Conservation (phyloP, 2,888 invertebrate species). For the Philonicus albiceps region DNA sequence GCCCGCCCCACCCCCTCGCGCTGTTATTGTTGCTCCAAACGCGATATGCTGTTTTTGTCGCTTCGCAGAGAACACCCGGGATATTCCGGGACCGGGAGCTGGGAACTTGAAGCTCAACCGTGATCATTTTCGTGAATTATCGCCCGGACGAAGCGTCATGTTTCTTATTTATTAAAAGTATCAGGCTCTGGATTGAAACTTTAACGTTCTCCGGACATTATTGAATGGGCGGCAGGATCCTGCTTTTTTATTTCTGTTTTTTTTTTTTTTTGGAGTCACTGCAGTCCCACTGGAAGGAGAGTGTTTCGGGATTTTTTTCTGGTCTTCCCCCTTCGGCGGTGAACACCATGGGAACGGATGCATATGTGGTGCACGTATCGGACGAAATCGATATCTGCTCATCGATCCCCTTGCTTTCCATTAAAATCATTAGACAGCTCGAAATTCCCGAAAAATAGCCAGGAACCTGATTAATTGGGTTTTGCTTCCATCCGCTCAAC, state of each 20-base stretch:
- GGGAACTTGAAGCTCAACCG: not conserved
- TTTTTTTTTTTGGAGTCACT: too few relatives aligned
- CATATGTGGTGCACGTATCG: not conserved
- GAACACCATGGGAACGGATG: not conserved
- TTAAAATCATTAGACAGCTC: not conserved
- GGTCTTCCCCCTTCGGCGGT: not conserved
- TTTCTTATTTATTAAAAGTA: not conserved
- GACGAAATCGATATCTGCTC: not conserved
- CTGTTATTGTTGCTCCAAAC: not conserved
- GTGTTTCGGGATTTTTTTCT: not conserved
- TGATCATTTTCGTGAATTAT: slow-evolving; percentile 9
- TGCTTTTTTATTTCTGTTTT: too few relatives aligned
- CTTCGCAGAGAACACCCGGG: not conserved
- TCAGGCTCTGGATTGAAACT: not conserved
- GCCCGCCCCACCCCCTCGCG: not conserved
- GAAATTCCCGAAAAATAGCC: not conserved
- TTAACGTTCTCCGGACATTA: not conserved
- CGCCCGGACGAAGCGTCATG: not conserved
- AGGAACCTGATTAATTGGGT: not conserved
- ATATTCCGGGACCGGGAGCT: not conserved
- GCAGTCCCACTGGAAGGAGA: not conserved
- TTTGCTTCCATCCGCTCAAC: not conserved
- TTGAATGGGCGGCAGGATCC: not conserved
- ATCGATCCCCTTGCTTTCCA: not conserved
- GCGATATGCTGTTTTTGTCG: not conserved